Evolutionary conservation across 2,797 vertebrate genomes (phyloP), one percentile per base, ranked within the genome.

Genomic region (Catostomus latipinnis): DNA sequence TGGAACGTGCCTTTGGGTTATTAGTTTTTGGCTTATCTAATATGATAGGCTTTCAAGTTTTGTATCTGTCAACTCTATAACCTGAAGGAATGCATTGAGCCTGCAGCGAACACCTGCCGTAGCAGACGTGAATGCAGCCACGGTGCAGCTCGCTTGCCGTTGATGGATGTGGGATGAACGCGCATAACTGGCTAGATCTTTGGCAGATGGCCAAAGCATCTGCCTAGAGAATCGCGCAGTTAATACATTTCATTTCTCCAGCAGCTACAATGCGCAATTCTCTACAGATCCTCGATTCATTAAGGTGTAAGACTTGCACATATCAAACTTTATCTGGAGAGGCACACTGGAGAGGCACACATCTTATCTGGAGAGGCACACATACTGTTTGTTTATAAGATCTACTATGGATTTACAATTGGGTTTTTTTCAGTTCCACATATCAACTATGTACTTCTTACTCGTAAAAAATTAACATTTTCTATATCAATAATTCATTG

Each of bases 31-130:
- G 56, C 78, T 81, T 71, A 56, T 83, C 61, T 60, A 68, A 62
- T 76, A 69, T 69, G 46, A 79, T 67, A 56, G 48, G 43, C 72
- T 81, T 46, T 54, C 34, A 77, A 62, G 52, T 57, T 78, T 34
- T 77, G 81, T 76, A 74, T 66, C 76, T 71, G 13, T 62, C 49
- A 16, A 61, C 48, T n/a, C 43, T 52, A 22, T 74, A 69, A 77
- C 57, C 58, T 74, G 66, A 76, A 66, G 78, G 77, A 85, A 86
- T 66, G 79, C 78, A 43, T 61, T 46, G 50, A 56, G 50, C 61
- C 58, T 34, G 6, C 3, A 16, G 50, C 16, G 76, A 86, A 85
- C 86, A 87, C 83, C 86, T 85, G 86, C 80, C 16, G 72, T 11
- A 8, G 45, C 14, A 71, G 70, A 56, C 45, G 14, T 70, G 46